Evolutionary conservation across 2,888 invertebrate genomes (phyloP).

Genomic region (Panopea generosa): DNA sequence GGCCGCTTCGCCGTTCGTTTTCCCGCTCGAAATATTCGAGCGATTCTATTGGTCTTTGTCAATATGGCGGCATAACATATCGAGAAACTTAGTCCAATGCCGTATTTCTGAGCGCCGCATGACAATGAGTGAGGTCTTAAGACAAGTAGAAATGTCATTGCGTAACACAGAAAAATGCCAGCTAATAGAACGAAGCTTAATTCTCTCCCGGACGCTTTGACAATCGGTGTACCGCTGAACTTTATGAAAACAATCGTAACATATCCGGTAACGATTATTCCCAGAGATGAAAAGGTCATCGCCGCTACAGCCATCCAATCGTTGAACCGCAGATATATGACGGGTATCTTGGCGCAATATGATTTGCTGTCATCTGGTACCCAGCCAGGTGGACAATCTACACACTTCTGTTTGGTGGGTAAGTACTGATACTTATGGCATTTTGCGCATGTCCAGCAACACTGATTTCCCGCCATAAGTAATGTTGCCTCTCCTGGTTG

Average conservation of each 20-base stretch:
- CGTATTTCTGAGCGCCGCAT: constrained; percentile 85
- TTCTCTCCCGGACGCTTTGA: constrained; percentile 86
- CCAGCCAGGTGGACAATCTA: constrained; percentile 92
- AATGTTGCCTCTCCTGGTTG: constrained; percentile 95
- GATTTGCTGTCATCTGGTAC: constrained; percentile 92
- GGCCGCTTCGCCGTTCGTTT: constrained; percentile 85
- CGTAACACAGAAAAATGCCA: constrained; percentile 83
- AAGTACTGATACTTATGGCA: constrained; percentile 92
- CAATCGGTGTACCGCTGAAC: constrained; percentile 85
- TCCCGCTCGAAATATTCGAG: constrained; percentile 85
- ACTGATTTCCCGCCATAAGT: constrained; percentile 93
- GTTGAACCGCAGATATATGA: constrained; percentile 87
- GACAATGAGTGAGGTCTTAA: constrained; percentile 82
- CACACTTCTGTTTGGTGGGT: constrained; percentile 89
- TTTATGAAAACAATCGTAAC: constrained; percentile 84
- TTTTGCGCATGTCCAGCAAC: constrained; percentile 87
- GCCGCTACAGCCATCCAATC: constrained; percentile 97
- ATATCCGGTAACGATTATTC: constrained; percentile 83
- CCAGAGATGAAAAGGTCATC: constrained; percentile 88
- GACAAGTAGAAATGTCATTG: constrained; percentile 85
- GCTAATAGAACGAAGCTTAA: constrained; percentile 85
- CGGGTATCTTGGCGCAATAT: constrained; percentile 84
- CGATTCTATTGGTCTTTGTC: constrained; percentile 85
- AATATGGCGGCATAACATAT: constrained; percentile 85
- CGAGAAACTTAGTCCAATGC: constrained; percentile 85